Conservation (phyloP, 1,140 invertebrate species). For the Myzus persicae region DNA sequence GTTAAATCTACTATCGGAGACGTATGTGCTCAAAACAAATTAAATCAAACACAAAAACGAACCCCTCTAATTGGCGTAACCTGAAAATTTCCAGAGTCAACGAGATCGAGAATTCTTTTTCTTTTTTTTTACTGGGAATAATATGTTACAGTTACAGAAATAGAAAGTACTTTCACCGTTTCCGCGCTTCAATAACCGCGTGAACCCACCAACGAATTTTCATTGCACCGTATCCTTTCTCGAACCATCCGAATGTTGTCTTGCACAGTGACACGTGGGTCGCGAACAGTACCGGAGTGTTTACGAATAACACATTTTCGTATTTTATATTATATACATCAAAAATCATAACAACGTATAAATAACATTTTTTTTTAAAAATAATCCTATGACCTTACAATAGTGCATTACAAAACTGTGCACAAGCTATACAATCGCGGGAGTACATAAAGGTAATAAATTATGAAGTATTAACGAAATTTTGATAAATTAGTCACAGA, state of each 20-base stretch:
- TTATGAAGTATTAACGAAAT: neutral
- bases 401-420: neutral
- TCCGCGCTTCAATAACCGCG: slow-evolving; percentile 56
- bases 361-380: neutral
- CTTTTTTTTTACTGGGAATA: slow-evolving; percentile 35
- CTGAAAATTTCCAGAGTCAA: slow-evolving; percentile 56
- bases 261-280: slow-evolving; percentile 34
- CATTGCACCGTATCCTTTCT: slow-evolving; percentile 37
- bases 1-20: slow-evolving; percentile 23
- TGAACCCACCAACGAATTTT: slow-evolving; percentile 50
- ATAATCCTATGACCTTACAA: neutral
- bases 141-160: slow-evolving; percentile 57
- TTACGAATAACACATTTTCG: neutral
- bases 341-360: neutral
- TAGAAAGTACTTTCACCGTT: slow-evolving; percentile 59
- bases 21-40: slow-evolving; percentile 39
- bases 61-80: slow-evolving; percentile 57
- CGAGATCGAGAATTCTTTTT: slow-evolving; percentile 56
- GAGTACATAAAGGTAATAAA: neutral
- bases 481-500: neutral
- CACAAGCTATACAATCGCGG: neutral
- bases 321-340: neutral
- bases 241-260: neutral
- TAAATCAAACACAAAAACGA: slow-evolving; percentile 32
- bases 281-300: slow-evolving; percentile 32